Conservation (phyloP, 1,140 invertebrate genomes). For the Drosophila asahinai region DNA sequence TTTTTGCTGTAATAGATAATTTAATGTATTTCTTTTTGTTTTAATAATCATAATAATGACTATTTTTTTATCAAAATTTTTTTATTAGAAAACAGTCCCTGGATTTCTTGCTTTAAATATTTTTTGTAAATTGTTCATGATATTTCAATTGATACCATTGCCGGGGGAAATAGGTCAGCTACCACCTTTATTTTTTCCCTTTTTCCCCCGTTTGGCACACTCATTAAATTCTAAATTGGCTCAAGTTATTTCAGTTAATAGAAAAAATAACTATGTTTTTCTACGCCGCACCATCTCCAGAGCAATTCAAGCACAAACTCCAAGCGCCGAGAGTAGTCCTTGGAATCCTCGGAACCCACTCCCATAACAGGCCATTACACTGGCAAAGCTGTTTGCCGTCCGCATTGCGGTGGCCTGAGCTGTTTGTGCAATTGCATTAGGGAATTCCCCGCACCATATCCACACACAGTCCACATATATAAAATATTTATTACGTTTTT, state of each 20-base stretch:
- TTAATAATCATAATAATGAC: too few relatives aligned
- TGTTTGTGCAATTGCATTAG: conserved; percentile 72
- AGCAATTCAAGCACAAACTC: not conserved
- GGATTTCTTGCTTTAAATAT: too few relatives aligned
- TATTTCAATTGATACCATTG: too few relatives aligned
- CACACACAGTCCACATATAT: conserved; percentile 12
- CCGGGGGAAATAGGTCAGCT: too few relatives aligned
- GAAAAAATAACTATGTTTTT: conserved; percentile 8
- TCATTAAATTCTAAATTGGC: conserved; percentile 7
- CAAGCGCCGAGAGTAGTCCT: conserved; percentile 4
- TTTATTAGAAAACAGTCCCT: too few relatives aligned
- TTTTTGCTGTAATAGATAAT: too few relatives aligned
- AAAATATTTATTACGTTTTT: conserved; percentile 48
- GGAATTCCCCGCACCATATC: conserved; percentile 36
- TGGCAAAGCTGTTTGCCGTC: conserved; percentile 60
- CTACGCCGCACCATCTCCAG: not conserved
- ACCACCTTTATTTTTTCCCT: too few relatives aligned
- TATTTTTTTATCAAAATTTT: too few relatives aligned
- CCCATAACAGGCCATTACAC: conserved; percentile 50
- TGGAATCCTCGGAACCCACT: conserved; percentile 16
- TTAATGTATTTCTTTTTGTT: too few relatives aligned
- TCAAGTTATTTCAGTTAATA: conserved; percentile 9
- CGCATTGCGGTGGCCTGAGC: conserved; percentile 52
- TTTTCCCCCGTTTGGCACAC: too few relatives aligned
- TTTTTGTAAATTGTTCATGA: too few relatives aligned